Base-by-base conservation (phyloP, 1,140 invertebrate genomes). In the Neuroterus valhalla region DNA sequence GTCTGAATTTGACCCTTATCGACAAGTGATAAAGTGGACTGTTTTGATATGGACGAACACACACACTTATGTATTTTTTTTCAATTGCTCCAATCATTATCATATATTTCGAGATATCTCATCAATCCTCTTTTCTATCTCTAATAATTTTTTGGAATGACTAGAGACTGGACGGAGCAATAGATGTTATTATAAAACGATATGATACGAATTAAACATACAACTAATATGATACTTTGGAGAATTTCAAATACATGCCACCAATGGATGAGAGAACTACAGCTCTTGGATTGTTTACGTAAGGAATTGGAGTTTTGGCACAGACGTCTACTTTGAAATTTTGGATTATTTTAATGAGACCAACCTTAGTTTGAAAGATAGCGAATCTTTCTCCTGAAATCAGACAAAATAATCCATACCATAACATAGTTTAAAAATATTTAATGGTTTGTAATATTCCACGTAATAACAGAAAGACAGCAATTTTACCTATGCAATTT, bases 401-500 rank as follows among this genome's bases (percentile, higher is more conserved):
- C 44, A 8, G 15, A 12, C 31, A 71, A 46, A 45, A 73, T 44
- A 38, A 68, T 68, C 19, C 15, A 55, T n/a, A 12, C 12, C 19
- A 42, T 69, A 62, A 23, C 17, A n/a, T 69, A 55, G 17, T 43
- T 14, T 38, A 6, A 45, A 62, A 14, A 44, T 17, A 12, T 71
- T 71, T 3, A 45, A 6, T 71, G 38, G 48, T 66, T 48, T 17
- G 44, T 68, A 23, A 71, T 75, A 19, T 68, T 31, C n/a, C 14
- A 21, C 23, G 23, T 23, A 70, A 70, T 45, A 48, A 70, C 10
- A n/a, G 52, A 72, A 43, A 46, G 5, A 90, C 86, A 15, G 82
- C 86, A n/a, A 87, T 77, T 14, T 91, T 84, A 91, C 90, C 91
- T 70, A 92, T 91, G 73, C 91, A 92, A 91, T 91, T 82, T n/a